Percentiles rank a stretch among this genome's conserved stretches.
phyloP scores from a whole-genome alignment of 1,140 invertebrate genomes.

The Acromyrmex echinatior region DNA sequence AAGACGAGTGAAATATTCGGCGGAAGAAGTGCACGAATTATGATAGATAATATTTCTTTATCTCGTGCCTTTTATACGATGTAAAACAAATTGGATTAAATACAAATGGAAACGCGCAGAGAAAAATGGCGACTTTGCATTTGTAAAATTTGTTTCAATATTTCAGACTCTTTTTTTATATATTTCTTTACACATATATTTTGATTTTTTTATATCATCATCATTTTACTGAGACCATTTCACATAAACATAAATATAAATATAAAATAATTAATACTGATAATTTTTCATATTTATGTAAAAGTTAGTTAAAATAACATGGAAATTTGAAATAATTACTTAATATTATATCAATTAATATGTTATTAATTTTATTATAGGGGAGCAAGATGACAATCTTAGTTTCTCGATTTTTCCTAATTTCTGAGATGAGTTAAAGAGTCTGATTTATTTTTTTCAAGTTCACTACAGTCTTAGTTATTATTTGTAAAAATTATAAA shows the following conservation, averaged over 20 bases:
- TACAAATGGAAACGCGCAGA: background rate
- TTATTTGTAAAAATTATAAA: no score
- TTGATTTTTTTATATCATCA: background rate
- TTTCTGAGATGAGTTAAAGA: no score
- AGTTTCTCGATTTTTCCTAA: no score
- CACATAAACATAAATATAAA: background rate
- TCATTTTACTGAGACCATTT: background rate
- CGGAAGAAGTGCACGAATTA: slow-evolving; percentile 11
- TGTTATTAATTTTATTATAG: background rate
- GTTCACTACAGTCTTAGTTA: no score
- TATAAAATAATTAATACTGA: slow-evolving; percentile 1
- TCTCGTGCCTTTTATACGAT: background rate
- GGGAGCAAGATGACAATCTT: no score
- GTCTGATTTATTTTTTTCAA: no score
- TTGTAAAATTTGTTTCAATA: background rate
- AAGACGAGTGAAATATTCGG: background rate
- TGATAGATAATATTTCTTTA: slow-evolving; percentile 35
- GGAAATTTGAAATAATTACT: background rate
- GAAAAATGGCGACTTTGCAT: background rate
- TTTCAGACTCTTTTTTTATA: background rate
- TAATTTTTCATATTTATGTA: background rate
- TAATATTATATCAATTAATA: background rate
- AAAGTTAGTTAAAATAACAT: background rate
- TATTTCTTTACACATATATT: background rate
- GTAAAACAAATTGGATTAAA: slow-evolving; percentile 27